Percentiles rank a stretch among this genome's conserved stretches.
These are phyloP conservation scores for Acrocyrtus sp. DNA, from an alignment of 2,888 invertebrate genomes.

Conservation along the genomic window DNA sequence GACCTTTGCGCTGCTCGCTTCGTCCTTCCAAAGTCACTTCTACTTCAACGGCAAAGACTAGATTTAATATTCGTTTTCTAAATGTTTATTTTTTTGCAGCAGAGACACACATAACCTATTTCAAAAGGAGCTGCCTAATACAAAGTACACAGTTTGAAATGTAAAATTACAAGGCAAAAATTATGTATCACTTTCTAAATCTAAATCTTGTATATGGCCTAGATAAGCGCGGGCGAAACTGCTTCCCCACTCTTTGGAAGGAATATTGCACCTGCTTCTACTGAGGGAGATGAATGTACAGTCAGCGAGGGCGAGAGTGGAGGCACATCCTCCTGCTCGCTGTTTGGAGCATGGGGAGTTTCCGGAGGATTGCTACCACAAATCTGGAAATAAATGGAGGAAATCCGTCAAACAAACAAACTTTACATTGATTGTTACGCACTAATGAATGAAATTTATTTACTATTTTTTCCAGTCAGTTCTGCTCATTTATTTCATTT, in stretches of 20 bases:
- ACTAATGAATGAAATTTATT: neutral
- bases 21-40: no score
- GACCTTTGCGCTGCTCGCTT: no score
- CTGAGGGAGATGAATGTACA: slow-evolving; percentile 11
- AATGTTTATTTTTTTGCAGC: no score
- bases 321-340: slow-evolving; percentile 15
- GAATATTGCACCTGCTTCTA: neutral
- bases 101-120: neutral
- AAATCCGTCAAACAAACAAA: neutral
- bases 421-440: neutral
- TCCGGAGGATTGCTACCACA: neutral
- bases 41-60: neutral
- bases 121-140: no score
- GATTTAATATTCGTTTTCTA: neutral
- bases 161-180: neutral
- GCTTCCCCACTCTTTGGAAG: neutral
- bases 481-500: slow-evolving; percentile 9
- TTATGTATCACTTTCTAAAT: slow-evolving; percentile 13
- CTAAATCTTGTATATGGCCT: slow-evolving; percentile 12
- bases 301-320: slow-evolving; percentile 1
- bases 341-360: no score
- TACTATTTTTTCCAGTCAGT: neutral
- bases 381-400: slow-evolving; percentile 10
- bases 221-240: neutral
- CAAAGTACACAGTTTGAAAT: no score